These are phyloP conservation scores for Tetranychus urticae DNA, from an alignment of 1,140 invertebrate genomes.

Conservation along the genomic window DNA sequence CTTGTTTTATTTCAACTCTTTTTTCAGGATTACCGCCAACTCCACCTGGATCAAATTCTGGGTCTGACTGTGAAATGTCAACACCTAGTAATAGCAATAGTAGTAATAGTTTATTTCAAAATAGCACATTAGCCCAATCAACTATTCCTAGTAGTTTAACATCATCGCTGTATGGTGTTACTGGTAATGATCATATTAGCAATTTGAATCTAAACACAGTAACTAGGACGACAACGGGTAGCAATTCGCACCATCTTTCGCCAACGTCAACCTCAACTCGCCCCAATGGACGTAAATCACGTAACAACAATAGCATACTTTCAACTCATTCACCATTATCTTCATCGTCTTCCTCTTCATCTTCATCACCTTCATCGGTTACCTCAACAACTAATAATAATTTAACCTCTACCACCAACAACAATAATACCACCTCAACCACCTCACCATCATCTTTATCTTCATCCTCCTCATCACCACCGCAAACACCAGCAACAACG, in stretches of 20 bases:
- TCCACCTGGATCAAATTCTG: neutral
- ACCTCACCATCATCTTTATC: neutral
- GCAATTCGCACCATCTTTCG: neutral
- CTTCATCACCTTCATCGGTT: neutral
- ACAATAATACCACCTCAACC: neutral
- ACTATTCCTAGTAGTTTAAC: too few species aligned
- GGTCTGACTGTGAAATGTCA: slow-evolving; percentile 2
- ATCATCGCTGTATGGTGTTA: too few species aligned
- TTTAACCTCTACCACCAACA: too few species aligned
- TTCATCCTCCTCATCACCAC: neutral
- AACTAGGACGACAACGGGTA: neutral
- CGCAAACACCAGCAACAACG: neutral
- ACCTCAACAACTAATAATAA: neutral
- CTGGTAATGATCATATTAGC: too few species aligned
- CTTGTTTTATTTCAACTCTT: neutral
- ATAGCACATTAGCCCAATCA: too few species aligned
- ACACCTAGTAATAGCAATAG: neutral
- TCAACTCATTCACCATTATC: neutral
- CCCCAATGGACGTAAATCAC: neutral
- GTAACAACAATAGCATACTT: neutral
- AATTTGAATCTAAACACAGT: too few species aligned
- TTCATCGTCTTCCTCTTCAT: neutral
- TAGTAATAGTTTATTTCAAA: neutral
- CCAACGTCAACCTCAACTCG: neutral
- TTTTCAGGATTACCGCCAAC: neutral